These are phyloP conservation scores for Clinocottus analis DNA, from an alignment of 2,113 vertebrate genomes.

Conservation along the genomic window DNA sequence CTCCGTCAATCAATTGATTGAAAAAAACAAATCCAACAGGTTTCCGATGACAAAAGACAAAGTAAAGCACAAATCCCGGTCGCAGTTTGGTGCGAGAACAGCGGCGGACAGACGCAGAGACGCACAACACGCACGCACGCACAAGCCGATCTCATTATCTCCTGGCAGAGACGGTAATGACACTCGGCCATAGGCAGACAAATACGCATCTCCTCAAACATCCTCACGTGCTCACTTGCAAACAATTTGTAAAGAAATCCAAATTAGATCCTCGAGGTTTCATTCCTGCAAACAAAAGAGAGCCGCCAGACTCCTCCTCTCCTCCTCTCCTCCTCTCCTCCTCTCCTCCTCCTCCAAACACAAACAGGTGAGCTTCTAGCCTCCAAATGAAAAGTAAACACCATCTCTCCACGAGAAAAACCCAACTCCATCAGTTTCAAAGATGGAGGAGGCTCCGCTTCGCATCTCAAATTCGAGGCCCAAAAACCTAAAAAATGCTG, in stretches of 20 bases:
- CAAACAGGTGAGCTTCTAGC: constrained; percentile 22
- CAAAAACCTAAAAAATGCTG: background rate
- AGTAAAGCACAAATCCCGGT: background rate
- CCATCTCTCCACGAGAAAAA: constrained; percentile 3
- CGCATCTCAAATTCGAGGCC: constrained; percentile 8
- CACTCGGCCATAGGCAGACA: no score
- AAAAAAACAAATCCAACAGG: background rate
- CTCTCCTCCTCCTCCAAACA: background rate
- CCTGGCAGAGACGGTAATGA: background rate
- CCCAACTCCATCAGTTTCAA: constrained; percentile 27
- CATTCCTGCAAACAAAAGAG: background rate
- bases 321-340: no score
- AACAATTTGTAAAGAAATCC: background rate
- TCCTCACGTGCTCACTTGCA: background rate
- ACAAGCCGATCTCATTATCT: background rate
- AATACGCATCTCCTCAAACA: background rate
- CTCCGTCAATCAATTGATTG: background rate
- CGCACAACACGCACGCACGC: background rate
- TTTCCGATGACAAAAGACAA: background rate
- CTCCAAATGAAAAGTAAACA: constrained; percentile 49
- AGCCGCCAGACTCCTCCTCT: background rate
- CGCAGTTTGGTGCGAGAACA: background rate
- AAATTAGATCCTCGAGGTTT: background rate
- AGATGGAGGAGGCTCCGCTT: background rate
- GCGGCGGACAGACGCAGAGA: no score